These are phyloP conservation scores for Oncorhynchus mykiss DNA, from an alignment of 2,113 vertebrate genomes.

Conservation along the genomic window DNA sequence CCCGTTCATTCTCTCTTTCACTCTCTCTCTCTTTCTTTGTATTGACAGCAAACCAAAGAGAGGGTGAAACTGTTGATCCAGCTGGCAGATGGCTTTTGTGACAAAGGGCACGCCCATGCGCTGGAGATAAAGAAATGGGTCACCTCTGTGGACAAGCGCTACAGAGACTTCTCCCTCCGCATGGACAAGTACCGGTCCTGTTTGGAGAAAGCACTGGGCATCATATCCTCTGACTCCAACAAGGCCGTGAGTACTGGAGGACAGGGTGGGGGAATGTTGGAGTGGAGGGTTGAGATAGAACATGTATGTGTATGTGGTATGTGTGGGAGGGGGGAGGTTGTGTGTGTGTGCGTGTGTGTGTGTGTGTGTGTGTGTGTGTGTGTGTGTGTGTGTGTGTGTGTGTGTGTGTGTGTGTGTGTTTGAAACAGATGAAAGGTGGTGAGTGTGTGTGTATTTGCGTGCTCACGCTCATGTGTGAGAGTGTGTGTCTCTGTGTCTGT, in stretches of 20 bases:
- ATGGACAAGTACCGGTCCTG: conserved; percentile 98
- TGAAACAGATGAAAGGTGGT: too few species aligned
- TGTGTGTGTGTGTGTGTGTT: too few species aligned
- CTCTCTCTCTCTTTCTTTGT: conserved; percentile 27
- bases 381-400: too few species aligned
- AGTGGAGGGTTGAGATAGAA: background rate
- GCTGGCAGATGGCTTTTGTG: conserved; percentile 98
- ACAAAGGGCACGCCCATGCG: conserved; percentile 98
- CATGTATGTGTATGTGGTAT: background rate
- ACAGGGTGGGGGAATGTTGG: background rate
- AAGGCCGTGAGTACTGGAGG: conserved; percentile 85
- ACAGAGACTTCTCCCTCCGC: conserved; percentile 97
- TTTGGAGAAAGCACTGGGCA: conserved; percentile 96
- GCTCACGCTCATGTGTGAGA: too few species aligned
- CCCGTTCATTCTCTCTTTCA: conserved; percentile 8
- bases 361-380: too few species aligned
- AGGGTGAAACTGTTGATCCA: conserved; percentile 99
- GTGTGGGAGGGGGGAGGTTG: too few species aligned
- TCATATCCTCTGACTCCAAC: conserved; percentile 96
- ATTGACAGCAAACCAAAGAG: conserved; percentile 98
- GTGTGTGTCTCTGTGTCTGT: background rate
- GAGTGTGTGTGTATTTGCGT: too few species aligned
- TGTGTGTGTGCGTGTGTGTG: too few species aligned
- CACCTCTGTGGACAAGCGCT: conserved; percentile 96
- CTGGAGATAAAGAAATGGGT: conserved; percentile 99